phyloP scores from a whole-genome alignment of 2,888 invertebrate species.

The Chloroclysta siterata region DNA sequence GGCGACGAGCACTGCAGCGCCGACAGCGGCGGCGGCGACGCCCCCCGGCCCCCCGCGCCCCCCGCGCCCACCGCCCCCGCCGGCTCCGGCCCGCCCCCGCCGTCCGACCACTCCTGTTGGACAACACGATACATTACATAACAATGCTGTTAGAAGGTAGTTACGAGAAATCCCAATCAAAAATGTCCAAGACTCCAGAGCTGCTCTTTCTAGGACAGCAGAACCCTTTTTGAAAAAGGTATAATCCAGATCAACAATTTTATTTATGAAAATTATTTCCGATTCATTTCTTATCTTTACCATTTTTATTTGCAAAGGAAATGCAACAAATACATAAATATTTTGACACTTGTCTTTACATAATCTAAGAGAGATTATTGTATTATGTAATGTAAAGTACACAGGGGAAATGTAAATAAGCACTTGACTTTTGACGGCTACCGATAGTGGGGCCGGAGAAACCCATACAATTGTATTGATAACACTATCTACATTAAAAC shows the following conservation, averaged over 20 bases:
- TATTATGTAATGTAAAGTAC: neutral
- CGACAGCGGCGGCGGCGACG: conserved; percentile 74
- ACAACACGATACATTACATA: neutral
- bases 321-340: neutral
- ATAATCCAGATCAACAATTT: too few species aligned
- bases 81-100: conserved; percentile 22
- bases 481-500: neutral
- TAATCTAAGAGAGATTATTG: too few species aligned
- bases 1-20: conserved; percentile 81
- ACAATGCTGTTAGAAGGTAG: too few species aligned
- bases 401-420: neutral
- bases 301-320: neutral
- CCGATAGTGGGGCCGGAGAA: neutral
- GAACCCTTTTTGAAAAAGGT: too few species aligned
- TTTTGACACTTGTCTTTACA: too few species aligned
- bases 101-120: conserved; percentile 68
- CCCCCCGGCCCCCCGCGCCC: conserved; percentile 45
- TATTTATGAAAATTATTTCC: too few species aligned
- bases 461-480: neutral
- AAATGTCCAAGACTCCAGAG: too few species aligned
- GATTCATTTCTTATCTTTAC: too few species aligned
- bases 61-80: conserved; percentile 17
- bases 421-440: neutral
- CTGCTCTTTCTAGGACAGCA: too few species aligned
- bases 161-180: too few species aligned